Percentiles rank a stretch among this genome's conserved stretches.
Evolutionary conservation across 2,113 vertebrate genomes (phyloP).

Genomic region (Neogale vison): DNA sequence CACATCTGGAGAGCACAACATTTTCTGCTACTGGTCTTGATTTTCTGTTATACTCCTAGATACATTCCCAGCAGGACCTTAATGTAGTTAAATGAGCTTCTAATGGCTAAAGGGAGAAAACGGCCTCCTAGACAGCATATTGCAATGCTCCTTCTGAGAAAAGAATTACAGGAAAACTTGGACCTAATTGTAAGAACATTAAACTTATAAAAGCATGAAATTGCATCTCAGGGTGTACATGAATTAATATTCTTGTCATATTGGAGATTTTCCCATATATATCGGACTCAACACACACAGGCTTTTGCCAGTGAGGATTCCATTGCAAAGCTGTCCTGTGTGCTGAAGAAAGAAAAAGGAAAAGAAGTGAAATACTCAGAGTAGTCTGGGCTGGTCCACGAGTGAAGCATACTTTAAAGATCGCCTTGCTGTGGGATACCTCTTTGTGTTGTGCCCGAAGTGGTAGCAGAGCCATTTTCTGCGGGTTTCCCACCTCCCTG

Average conservation of each 20-base stretch:
- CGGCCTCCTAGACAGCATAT: not conserved
- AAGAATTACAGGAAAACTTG: constrained; percentile 46
- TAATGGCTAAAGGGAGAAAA: constrained; percentile 40
- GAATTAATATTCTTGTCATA: not conserved
- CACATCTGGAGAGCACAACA: not conserved
- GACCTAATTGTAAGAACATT: constrained; percentile 58
- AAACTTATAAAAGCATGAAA: constrained; percentile 69
- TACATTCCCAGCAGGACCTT: constrained; percentile 35
- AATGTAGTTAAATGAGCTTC: constrained; percentile 50
- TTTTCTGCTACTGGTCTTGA: not conserved
- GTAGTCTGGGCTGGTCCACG: not conserved
- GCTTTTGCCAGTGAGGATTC: not conserved
- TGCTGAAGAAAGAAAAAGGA: not conserved
- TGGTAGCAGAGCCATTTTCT: not conserved
- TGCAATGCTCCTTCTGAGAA: constrained; percentile 52
- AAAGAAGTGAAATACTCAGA: not conserved
- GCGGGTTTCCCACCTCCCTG: not conserved
- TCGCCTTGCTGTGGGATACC: not conserved
- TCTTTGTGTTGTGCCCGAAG: not conserved
- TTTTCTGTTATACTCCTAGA: constrained; percentile 21
- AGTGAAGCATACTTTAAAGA: not conserved
- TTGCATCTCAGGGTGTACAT: not conserved
- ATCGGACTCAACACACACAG: not conserved
- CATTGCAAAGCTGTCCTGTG: not conserved
- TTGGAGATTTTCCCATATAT: not conserved